These are phyloP conservation scores for Acromyrmex heyeri DNA, from an alignment of 1,140 invertebrate species.

Conservation along the genomic window DNA sequence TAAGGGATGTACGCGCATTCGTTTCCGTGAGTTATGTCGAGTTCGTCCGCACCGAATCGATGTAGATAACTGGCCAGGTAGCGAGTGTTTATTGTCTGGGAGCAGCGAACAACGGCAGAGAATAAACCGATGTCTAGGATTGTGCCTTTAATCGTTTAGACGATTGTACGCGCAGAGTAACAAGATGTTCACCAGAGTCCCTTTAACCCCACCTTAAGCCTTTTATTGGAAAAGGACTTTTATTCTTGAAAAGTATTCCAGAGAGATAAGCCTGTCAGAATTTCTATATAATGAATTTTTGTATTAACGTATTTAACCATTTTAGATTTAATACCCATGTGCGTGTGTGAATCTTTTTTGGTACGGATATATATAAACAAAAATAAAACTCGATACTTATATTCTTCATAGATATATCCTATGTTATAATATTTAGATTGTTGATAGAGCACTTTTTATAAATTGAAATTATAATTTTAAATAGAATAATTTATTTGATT, in stretches of 20 bases:
- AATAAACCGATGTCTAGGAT: constrained; percentile 21
- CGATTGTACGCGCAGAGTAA: constrained; percentile 31
- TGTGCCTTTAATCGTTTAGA: constrained; percentile 39
- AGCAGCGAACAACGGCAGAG: not conserved
- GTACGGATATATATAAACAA: not conserved
- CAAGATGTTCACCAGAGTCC: constrained; percentile 15
- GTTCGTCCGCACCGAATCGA: constrained; percentile 19
- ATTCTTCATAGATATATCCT: not conserved
- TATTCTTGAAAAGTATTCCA: constrained; percentile 13
- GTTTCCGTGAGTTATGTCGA: constrained; percentile 48
- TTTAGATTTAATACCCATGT: not conserved
- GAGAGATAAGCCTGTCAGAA: constrained; percentile 6
- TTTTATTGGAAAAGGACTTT: constrained; percentile 17
- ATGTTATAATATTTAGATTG: not conserved
- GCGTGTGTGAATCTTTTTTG: not conserved
- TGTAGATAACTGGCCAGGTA: constrained; percentile 61
- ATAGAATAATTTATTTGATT: constrained; percentile 22
- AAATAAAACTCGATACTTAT: not conserved
- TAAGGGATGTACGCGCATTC: constrained; percentile 58
- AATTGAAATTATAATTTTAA: not conserved
- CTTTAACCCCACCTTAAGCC: constrained; percentile 4
- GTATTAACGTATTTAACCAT: not conserved
- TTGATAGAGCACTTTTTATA: not conserved
- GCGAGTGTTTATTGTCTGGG: constrained; percentile 47
- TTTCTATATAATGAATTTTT: not conserved